Percentiles rank a stretch among this genome's conserved stretches.
These are phyloP conservation scores for Biston betularia DNA, from an alignment of 2,888 invertebrate genomes.

Conservation along the genomic window DNA sequence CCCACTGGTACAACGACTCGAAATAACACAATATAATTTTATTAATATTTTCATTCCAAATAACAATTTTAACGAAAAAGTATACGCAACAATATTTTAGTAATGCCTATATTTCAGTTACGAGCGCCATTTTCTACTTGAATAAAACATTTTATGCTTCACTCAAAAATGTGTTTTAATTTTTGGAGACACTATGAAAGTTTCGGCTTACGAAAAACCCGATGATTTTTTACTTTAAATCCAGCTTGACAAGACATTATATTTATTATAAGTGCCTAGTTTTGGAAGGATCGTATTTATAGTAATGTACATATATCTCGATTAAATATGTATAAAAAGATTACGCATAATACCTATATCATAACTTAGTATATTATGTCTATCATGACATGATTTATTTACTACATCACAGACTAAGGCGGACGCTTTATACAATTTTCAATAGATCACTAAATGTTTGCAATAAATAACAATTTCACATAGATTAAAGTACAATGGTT, in stretches of 20 bases:
- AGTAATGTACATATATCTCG: too few relatives aligned
- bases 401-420: too few relatives aligned
- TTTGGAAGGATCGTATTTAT: too few relatives aligned
- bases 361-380: too few relatives aligned
- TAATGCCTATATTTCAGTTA: not conserved
- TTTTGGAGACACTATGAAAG: not conserved
- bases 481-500: too few relatives aligned
- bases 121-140: not conserved
- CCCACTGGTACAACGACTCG: not conserved
- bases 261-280: not conserved
- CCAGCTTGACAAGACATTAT: not conserved
- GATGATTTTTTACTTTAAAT: not conserved
- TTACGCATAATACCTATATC: too few relatives aligned
- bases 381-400: too few relatives aligned
- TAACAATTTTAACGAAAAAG: not conserved
- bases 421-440: too few relatives aligned
- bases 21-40: conserved; percentile 10
- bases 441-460: too few relatives aligned
- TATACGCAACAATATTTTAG: conserved; percentile 1
- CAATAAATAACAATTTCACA: too few relatives aligned
- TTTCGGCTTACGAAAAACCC: not conserved
- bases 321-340: too few relatives aligned
- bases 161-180: conserved; percentile 2
- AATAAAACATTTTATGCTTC: not conserved
- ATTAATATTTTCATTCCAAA: conserved; percentile 2